Evolutionary conservation across 2,113 vertebrate genomes (phyloP).

Genomic region (Todiramphus chloris): DNA sequence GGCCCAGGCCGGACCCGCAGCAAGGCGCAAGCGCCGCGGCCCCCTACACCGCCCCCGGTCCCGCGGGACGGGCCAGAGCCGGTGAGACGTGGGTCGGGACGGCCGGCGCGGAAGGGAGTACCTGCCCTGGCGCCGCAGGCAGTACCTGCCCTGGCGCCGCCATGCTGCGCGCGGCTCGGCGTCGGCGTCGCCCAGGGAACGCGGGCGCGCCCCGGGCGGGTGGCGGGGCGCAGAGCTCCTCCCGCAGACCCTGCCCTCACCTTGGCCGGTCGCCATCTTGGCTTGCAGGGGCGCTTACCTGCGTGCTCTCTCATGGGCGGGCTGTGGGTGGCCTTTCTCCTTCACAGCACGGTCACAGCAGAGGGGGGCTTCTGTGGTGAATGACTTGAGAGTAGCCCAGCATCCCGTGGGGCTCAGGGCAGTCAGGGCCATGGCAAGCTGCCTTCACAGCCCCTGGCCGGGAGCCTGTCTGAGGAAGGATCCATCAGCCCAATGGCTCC

Average conservation of each 20-base stretch:
- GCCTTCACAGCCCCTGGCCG: not conserved
- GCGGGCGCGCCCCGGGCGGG: not conserved
- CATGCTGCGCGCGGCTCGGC: not conserved
- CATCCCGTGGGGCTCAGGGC: not conserved
- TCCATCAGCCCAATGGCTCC: rapidly evolving
- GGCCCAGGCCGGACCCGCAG: not conserved
- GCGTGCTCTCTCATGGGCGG: rapidly evolving
- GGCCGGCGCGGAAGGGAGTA: too few species aligned
- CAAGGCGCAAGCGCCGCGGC: not conserved
- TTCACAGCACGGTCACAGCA: not conserved
- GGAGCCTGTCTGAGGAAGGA: too few species aligned
- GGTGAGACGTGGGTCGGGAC: not conserved
- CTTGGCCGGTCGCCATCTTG: not conserved
- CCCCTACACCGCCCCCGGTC: not conserved
- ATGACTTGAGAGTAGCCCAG: not conserved
- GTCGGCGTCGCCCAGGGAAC: not conserved
- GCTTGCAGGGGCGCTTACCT: rapidly evolving
- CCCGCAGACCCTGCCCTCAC: too few species aligned
- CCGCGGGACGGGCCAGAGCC: not conserved
- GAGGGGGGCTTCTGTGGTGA: not conserved
- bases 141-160: not conserved
- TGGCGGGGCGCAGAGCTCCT: not conserved
- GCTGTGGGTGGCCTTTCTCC: rapidly evolving
- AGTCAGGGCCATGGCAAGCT: not conserved
- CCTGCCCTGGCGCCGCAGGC: not conserved